Percentiles rank a stretch among this genome's conserved stretches.
phyloP scores from a whole-genome alignment of 2,797 vertebrate species.

The Somateria mollissima region DNA sequence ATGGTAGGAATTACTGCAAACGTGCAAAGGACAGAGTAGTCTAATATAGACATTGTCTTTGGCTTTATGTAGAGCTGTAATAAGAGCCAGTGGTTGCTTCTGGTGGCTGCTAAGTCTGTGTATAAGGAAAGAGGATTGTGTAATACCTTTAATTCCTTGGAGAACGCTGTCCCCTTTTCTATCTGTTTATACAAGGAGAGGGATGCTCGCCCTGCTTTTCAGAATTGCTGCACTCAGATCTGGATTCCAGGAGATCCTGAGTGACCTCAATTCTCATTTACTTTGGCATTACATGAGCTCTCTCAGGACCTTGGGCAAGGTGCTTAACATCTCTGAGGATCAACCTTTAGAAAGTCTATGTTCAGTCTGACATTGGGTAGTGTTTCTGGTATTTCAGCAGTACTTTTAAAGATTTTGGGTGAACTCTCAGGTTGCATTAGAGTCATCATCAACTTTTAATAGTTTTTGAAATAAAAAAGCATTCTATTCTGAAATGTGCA shows the following conservation, averaged over 20 bases:
- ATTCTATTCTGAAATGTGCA: slow-evolving; percentile 70
- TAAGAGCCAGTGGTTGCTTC: slow-evolving; percentile 29
- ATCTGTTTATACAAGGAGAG: neutral
- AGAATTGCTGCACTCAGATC: neutral
- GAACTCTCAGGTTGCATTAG: neutral
- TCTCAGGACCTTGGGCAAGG: neutral
- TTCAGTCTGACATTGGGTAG: neutral
- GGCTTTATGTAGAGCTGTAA: slow-evolving; percentile 28
- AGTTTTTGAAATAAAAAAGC: slow-evolving; percentile 53
- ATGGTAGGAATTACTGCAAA: slow-evolving; percentile 75
- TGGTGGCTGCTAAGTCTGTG: slow-evolving; percentile 22
- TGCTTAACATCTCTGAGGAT: neutral
- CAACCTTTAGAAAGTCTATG: neutral
- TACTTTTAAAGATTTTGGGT: slow-evolving; percentile 36
- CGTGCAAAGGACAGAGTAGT: slow-evolving; percentile 56
- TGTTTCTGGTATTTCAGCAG: slow-evolving; percentile 33
- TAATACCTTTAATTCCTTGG: slow-evolving; percentile 13
- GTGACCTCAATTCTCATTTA: neutral
- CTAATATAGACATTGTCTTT: slow-evolving; percentile 39
- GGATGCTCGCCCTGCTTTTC: neutral
- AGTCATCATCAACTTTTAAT: slow-evolving; percentile 51
- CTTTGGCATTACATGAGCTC: neutral
- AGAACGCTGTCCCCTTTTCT: neutral
- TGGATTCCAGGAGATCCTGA: neutral
- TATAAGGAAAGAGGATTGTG: neutral